Evolutionary conservation across 2,888 invertebrate species (phyloP), one percentile per base, ranked within the genome.

Genomic region (Chromoteleia sp.): DNA sequence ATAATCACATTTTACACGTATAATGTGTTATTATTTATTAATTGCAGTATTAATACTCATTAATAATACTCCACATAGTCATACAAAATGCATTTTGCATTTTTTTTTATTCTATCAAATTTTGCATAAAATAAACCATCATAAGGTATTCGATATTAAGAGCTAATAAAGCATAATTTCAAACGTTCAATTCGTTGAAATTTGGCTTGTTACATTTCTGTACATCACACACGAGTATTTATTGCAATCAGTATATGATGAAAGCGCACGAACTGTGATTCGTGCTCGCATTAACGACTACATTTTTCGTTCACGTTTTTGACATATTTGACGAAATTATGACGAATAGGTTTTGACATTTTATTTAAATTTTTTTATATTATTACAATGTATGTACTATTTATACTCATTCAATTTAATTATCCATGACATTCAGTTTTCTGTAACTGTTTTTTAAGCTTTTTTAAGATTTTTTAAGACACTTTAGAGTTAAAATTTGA

Each of bases 121-220:
- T 65, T 36, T 21, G 12, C 5, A 52, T 33, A 14, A 33, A 43
- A 68, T 45, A 41, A 50, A 45, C 12, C 12, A 10, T 10, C 15
- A 25, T 43, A 19, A 56, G 45, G 39, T 21, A 45, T 33, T 56
- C n/a, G 33, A 21, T 21, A 56, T 58, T 25, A 19, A 39, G 2
- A 39, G 39, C 39, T 58, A 59, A 71, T 68, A 68, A 68, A 68
- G 43, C 45, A 15, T 56, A 68, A 68, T 68, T 68, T 56, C 14
- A 2, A 21, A 21, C 8, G 56, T 45, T 43, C 33, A 45, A 56
- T 68, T 14, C 68, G 25, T 48, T 70, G 33, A 50, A 19, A 61
- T 41, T 61, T 43, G n/a, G 43, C 30, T 73, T 61, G 48, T 61
- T 52, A 73, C 29, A 73, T 43, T 73, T 71, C 52, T 73, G 43